Evolutionary conservation across 1,140 invertebrate species (phyloP).

Genomic region (Drosophila gunungcola): DNA sequence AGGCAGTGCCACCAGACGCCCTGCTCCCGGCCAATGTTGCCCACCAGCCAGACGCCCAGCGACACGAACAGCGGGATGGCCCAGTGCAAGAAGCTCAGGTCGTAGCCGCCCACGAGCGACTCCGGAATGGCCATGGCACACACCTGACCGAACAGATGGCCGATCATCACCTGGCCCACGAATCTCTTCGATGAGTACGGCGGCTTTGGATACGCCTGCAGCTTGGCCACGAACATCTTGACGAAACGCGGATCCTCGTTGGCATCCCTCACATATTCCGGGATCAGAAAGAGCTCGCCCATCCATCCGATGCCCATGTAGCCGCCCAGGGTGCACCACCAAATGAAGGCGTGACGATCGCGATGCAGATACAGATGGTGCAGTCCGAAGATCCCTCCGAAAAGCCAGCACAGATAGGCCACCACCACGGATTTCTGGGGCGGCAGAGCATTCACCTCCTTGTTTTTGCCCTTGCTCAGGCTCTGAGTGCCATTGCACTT

Average conservation of each 20-base stretch:
- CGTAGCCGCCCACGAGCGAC: conserved; percentile 89
- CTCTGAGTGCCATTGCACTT: not conserved
- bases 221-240: conserved; percentile 87
- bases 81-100: conserved; percentile 89
- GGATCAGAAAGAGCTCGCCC: conserved; percentile 93
- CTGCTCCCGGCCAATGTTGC: conserved; percentile 93
- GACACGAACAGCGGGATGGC: conserved; percentile 90
- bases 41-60: conserved; percentile 94
- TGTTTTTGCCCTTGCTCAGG: not conserved
- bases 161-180: conserved; percentile 90
- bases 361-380: conserved; percentile 96
- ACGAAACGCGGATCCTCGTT: conserved; percentile 92
- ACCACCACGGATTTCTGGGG: conserved; percentile 88
- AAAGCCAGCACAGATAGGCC: conserved; percentile 93
- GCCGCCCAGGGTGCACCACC: conserved; percentile 94
- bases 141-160: conserved; percentile 92
- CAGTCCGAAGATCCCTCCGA: conserved; percentile 93
- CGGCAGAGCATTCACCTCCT: conserved; percentile 53
- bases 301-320: conserved; percentile 95
- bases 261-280: conserved; percentile 93
- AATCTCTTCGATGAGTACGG: conserved; percentile 92
- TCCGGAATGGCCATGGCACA: conserved; percentile 91
- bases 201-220: conserved; percentile 89
- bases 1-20: conserved; percentile 89
- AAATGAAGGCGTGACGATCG: conserved; percentile 95